These are phyloP conservation scores for Zonotrichia leucophrys DNA, from an alignment of 2,113 vertebrate species.

Conservation along the genomic window DNA sequence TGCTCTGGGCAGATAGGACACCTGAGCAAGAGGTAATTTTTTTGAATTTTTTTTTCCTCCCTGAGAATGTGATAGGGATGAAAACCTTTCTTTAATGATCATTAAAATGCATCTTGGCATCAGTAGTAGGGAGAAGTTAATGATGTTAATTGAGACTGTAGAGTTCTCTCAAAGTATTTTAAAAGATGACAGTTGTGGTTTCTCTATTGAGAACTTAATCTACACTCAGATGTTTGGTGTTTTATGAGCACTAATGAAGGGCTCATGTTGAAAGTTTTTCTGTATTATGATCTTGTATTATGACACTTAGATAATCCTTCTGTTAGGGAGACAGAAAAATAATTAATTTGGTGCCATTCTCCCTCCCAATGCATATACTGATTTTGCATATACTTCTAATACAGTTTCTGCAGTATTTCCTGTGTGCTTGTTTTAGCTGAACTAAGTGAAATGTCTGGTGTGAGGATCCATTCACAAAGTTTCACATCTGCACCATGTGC, in stretches of 20 bases:
- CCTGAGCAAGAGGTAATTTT: neutral
- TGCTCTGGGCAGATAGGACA: neutral
- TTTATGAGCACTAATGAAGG: neutral
- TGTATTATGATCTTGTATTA: neutral
- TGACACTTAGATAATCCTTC: neutral
- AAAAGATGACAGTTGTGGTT: neutral
- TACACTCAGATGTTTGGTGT: neutral
- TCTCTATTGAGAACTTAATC: neutral
- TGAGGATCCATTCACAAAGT: neutral
- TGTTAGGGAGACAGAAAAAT: neutral
- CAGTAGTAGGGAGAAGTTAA: neutral
- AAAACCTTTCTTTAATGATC: neutral
- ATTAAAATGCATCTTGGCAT: neutral
- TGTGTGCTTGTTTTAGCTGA: neutral
- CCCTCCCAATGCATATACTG: neutral
- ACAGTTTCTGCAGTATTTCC: neutral
- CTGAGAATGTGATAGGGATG: neutral
- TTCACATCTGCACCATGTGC: neutral
- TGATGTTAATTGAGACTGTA: neutral
- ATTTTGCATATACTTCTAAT: neutral
- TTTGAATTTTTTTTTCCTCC: no score
- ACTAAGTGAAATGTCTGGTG: neutral
- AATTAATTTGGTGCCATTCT: neutral
- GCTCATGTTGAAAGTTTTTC: neutral
- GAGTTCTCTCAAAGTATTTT: neutral